Conservation (phyloP, 1,140 invertebrate species). For the Cydia splendana region DNA sequence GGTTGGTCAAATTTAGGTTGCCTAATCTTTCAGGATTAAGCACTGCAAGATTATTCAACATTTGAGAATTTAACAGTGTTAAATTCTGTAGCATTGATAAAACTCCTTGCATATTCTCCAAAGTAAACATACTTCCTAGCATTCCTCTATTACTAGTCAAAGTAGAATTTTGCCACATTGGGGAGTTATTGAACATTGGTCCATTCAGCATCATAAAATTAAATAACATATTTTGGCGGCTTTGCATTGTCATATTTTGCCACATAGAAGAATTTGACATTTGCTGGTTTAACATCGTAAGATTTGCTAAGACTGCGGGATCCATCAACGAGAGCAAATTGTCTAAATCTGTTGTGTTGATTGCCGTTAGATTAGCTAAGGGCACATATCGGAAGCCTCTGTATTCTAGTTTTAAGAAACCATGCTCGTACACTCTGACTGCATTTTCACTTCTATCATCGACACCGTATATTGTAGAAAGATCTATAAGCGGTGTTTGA, state of each 20-base stretch:
- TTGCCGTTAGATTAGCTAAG: constrained; percentile 8
- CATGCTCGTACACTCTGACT: constrained; percentile 47
- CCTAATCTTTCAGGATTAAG: constrained; percentile 7
- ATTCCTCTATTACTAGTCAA: neutral
- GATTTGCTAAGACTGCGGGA: neutral
- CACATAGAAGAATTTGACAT: constrained; percentile 6
- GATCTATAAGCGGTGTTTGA: constrained; percentile 60
- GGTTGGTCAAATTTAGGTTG: neutral
- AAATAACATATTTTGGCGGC: neutral
- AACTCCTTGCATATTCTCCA: neutral
- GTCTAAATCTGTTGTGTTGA: constrained; percentile 6
- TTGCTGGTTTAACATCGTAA: constrained; percentile 4
- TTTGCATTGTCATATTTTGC: constrained; percentile 1
- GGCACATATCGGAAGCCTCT: constrained; percentile 48
- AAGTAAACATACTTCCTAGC: neutral
- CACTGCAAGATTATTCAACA: neutral
- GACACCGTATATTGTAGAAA: constrained; percentile 62
- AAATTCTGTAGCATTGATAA: constrained; percentile 15
- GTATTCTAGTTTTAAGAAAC: constrained; percentile 50
- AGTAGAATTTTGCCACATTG: constrained; percentile 5
- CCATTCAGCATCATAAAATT: constrained; percentile 8
- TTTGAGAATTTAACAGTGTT: neutral
- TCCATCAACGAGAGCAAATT: neutral
- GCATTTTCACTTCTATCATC: constrained; percentile 45
- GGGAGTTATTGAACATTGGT: neutral